A percentile compares a stretch with the other conserved stretches of the same genome.
These are phyloP conservation scores for Oxystoma pomonae DNA, from an alignment of 2,888 invertebrate genomes.

Conservation along the genomic window DNA sequence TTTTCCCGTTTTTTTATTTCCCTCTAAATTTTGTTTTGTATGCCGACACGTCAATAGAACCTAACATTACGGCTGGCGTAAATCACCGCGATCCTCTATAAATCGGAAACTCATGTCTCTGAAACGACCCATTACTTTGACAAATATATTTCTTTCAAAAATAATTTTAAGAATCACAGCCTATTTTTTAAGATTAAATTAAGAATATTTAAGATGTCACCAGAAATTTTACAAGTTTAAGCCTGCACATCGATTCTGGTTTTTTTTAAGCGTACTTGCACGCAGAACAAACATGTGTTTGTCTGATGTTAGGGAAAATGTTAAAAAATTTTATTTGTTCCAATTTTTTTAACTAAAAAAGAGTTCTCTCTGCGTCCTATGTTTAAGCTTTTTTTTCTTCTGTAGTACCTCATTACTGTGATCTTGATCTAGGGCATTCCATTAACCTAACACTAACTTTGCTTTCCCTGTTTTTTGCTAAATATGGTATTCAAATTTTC, in stretches of 20 bases:
- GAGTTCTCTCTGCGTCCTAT: too few relatives aligned
- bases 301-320: not conserved
- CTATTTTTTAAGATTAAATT: conserved; percentile 5
- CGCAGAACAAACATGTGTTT: conserved; percentile 3
- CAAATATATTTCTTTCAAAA: conserved; percentile 8
- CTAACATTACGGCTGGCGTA: not conserved
- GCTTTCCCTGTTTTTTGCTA: too few relatives aligned
- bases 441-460: too few relatives aligned
- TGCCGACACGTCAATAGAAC: not conserved
- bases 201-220: not conserved
- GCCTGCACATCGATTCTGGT: conserved; percentile 7
- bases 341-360: too few relatives aligned
- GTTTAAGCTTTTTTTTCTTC: too few relatives aligned
- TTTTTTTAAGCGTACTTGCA: conserved; percentile 8
- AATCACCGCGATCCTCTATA: not conserved
- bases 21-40: not conserved
- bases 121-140: conserved; percentile 5
- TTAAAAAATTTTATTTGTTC: too few relatives aligned
- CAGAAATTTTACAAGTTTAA: conserved; percentile 13
- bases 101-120: not conserved
- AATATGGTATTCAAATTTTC: too few relatives aligned
- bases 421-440: too few relatives aligned
- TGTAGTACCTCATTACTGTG: too few relatives aligned
- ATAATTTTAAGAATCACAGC: conserved; percentile 3
- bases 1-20: not conserved